These are phyloP conservation scores for Thymallus thymallus DNA, from an alignment of 2,113 vertebrate genomes.

Conservation along the genomic window DNA sequence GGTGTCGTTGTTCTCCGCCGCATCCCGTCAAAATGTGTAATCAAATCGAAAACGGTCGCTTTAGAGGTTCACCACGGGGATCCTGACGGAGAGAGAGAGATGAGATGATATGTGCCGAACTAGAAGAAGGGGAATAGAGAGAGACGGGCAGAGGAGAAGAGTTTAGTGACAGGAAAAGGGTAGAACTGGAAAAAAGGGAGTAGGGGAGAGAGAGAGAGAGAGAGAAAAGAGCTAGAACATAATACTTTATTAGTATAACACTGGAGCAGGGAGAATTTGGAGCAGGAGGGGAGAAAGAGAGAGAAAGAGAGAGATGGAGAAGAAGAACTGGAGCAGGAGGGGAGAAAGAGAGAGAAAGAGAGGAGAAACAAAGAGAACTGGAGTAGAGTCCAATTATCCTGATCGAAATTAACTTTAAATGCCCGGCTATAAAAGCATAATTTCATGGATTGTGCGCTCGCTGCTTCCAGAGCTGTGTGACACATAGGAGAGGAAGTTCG, in stretches of 20 bases:
- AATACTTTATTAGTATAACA: no score
- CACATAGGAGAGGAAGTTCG: slow-evolving; percentile 57
- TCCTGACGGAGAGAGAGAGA: slow-evolving; percentile 65
- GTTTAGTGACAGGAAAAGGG: not conserved
- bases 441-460: slow-evolving; percentile 56
- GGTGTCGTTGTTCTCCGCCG: slow-evolving; percentile 48
- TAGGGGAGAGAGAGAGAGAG: slow-evolving; percentile 23
- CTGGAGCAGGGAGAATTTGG: not conserved
- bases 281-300: not conserved
- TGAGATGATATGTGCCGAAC: not conserved
- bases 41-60: slow-evolving; percentile 53
- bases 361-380: slow-evolving; percentile 27
- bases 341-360: not conserved
- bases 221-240: slow-evolving; percentile 5
- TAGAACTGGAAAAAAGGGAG: slow-evolving; percentile 31
- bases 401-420: slow-evolving; percentile 78
- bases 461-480: slow-evolving; percentile 51
- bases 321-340: not conserved
- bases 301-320: not conserved
- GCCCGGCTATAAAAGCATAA: slow-evolving; percentile 61
- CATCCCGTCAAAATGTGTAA: slow-evolving; percentile 61
- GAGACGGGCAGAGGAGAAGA: no score
- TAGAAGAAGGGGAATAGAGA: not conserved
- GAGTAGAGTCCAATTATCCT: slow-evolving; percentile 66
- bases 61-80: slow-evolving; percentile 82